These are phyloP conservation scores for Drosophila sproati DNA, from an alignment of 1,140 invertebrate species.

Conservation along the genomic window DNA sequence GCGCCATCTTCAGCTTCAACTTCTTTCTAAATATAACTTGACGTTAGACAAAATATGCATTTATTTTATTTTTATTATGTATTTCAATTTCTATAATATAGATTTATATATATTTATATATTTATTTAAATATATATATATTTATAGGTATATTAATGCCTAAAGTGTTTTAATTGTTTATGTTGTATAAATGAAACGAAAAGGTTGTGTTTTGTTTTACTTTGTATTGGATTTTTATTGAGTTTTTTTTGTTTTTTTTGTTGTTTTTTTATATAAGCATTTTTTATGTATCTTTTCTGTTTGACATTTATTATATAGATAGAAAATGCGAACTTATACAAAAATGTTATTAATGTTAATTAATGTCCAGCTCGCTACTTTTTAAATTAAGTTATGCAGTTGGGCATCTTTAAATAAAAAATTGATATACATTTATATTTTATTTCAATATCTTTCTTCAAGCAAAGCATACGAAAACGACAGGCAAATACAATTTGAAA, in stretches of 20 bases:
- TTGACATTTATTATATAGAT: slow-evolving; percentile 70
- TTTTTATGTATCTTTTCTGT: slow-evolving; percentile 64
- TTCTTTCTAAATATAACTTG: slow-evolving; percentile 69
- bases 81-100: slow-evolving; percentile 49
- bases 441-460: slow-evolving; percentile 24
- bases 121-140: slow-evolving; percentile 40
- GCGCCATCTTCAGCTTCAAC: slow-evolving; percentile 17
- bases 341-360: slow-evolving; percentile 43
- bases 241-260: slow-evolving; percentile 41
- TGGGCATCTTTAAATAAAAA: slow-evolving; percentile 31
- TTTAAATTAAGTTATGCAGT: slow-evolving; percentile 51
- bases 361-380: slow-evolving; percentile 23
- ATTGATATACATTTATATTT: slow-evolving; percentile 26
- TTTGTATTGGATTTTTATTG: slow-evolving; percentile 57
- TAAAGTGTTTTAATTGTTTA: slow-evolving; percentile 41
- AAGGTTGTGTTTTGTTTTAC: slow-evolving; percentile 54
- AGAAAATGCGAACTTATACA: slow-evolving; percentile 71
- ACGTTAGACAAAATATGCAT: slow-evolving; percentile 77
- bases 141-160: slow-evolving; percentile 46
- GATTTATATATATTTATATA: slow-evolving; percentile 42
- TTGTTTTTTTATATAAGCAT: slow-evolving; percentile 60
- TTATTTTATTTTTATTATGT: slow-evolving; percentile 24
- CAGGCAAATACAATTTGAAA: slow-evolving; percentile 44
- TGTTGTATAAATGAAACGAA: slow-evolving; percentile 67
- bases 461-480: slow-evolving; percentile 45